These are phyloP conservation scores for Craniophora ligustri DNA, from an alignment of 2,888 invertebrate genomes.

Conservation along the genomic window DNA sequence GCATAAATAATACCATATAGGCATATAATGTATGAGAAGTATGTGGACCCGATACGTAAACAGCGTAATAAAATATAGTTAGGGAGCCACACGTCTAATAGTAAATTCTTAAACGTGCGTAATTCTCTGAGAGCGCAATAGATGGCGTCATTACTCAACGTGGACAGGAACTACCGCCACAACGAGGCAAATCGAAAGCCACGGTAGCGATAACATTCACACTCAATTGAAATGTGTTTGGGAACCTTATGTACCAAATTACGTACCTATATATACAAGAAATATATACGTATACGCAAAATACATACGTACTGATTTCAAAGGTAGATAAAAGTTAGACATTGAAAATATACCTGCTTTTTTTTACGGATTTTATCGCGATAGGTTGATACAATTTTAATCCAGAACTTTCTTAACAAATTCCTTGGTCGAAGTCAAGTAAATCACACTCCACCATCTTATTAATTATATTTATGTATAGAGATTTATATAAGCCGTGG, in stretches of 20 bases:
- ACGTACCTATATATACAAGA: neutral
- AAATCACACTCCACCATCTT: too few relatives aligned
- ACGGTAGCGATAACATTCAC: conserved; percentile 33
- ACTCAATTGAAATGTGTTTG: conserved; percentile 34
- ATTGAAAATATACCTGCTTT: too few relatives aligned
- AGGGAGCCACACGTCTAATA: conserved; percentile 15
- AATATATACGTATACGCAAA: too few relatives aligned
- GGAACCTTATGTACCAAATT: neutral
- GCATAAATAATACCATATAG: neutral
- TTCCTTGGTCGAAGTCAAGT: too few relatives aligned
- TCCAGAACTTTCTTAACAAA: too few relatives aligned
- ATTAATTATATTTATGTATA: too few relatives aligned
- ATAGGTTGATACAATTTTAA: neutral
- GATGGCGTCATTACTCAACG: conserved; percentile 46
- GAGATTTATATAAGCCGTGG: too few relatives aligned
- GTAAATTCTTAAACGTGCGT: conserved; percentile 44
- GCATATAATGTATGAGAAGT: neutral
- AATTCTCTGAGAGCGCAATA: conserved; percentile 44
- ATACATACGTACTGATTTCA: too few relatives aligned
- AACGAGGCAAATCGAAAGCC: conserved; percentile 48
- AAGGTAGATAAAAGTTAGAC: too few relatives aligned
- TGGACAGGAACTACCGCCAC: conserved; percentile 43
- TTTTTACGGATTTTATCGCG: too few relatives aligned
- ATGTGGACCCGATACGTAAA: conserved; percentile 13
- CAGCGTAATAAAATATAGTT: conserved; percentile 35